Conservation (phyloP, 2,113 vertebrate genomes). For the Pseudolaguvia tuberculata region DNA sequence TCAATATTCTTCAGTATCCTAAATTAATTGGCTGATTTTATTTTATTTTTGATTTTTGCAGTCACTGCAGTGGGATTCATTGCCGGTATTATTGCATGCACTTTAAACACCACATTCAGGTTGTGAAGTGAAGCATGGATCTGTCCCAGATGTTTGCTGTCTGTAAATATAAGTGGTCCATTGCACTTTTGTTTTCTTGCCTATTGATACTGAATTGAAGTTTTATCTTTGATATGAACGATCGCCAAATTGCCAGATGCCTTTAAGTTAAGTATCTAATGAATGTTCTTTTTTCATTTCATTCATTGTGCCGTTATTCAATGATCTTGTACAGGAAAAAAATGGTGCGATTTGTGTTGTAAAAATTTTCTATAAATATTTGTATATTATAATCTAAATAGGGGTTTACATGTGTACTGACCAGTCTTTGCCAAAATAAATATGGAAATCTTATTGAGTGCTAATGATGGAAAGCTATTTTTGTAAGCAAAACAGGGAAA, state of each 20-base stretch:
- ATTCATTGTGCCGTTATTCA: slow-evolving; percentile 71
- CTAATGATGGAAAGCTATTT: slow-evolving; percentile 44
- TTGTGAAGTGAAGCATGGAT: slow-evolving; percentile 89
- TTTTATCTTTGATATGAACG: slow-evolving; percentile 69
- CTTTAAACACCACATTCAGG: slow-evolving; percentile 92
- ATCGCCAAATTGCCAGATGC: slow-evolving; percentile 73
- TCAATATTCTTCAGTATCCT: slow-evolving; percentile 72
- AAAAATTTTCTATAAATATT: slow-evolving; percentile 77
- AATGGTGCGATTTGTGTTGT: slow-evolving; percentile 76
- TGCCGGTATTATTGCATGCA: slow-evolving; percentile 98
- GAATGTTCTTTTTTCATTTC: slow-evolving; percentile 60
- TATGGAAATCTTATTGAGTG: slow-evolving; percentile 38
- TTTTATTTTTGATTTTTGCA: slow-evolving; percentile 84
- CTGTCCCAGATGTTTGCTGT: slow-evolving; percentile 99
- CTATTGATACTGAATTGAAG: slow-evolving; percentile 65
- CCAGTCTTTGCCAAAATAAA: slow-evolving; percentile 65
- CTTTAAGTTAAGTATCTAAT: slow-evolving; percentile 67
- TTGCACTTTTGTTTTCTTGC: slow-evolving; percentile 68
- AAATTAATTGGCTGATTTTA: slow-evolving; percentile 68
- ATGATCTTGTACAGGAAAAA: slow-evolving; percentile 70
- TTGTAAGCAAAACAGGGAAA: slow-evolving; percentile 46
- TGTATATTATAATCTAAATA: slow-evolving; percentile 73
- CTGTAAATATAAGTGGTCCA: slow-evolving; percentile 99
- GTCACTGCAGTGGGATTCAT: slow-evolving; percentile 78
- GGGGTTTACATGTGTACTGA: slow-evolving; percentile 64